These are phyloP conservation scores for Pandemis cinnamomeana DNA, from an alignment of 2,888 invertebrate genomes.

Conservation along the genomic window DNA sequence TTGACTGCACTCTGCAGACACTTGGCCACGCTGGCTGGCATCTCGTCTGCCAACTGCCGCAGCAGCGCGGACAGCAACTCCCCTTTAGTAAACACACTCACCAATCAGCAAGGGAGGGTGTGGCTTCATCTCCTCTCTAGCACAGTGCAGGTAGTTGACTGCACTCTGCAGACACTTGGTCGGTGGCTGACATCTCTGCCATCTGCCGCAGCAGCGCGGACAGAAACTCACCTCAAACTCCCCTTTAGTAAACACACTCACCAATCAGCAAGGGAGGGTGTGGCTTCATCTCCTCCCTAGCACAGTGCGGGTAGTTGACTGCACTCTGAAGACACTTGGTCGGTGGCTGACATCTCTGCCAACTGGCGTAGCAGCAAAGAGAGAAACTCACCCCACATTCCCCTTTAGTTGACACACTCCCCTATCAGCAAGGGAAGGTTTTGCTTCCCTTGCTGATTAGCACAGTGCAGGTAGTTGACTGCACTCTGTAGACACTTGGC, in stretches of 20 bases:
- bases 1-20: slow-evolving; percentile 70
- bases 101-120: slow-evolving; percentile 73
- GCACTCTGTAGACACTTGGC: slow-evolving; percentile 65
- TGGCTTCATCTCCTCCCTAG: slow-evolving; percentile 67
- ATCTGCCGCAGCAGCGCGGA: slow-evolving; percentile 87
- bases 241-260: neutral
- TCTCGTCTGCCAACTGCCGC: slow-evolving; percentile 81
- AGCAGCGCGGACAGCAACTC: slow-evolving; percentile 89
- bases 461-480: slow-evolving; percentile 70
- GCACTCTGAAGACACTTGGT: slow-evolving; percentile 65
- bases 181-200: slow-evolving; percentile 68
- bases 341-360: slow-evolving; percentile 69
- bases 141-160: slow-evolving; percentile 70
- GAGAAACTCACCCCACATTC: no score
- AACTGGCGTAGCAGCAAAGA: slow-evolving; percentile 87
- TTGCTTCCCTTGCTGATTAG: slow-evolving; percentile 66
- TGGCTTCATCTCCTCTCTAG: slow-evolving; percentile 67
- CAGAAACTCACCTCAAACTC: slow-evolving; percentile 90
- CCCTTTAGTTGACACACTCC: slow-evolving; percentile 45
- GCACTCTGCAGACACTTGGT: slow-evolving; percentile 65
- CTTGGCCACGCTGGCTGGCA: slow-evolving; percentile 60
- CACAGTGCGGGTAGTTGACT: slow-evolving; percentile 70
- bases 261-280: slow-evolving; percentile 70
- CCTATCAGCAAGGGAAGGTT: slow-evolving; percentile 72
- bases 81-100: slow-evolving; percentile 46